Conservation (phyloP, 2,113 vertebrate genomes). For the Paramormyrops kingsleyae region DNA sequence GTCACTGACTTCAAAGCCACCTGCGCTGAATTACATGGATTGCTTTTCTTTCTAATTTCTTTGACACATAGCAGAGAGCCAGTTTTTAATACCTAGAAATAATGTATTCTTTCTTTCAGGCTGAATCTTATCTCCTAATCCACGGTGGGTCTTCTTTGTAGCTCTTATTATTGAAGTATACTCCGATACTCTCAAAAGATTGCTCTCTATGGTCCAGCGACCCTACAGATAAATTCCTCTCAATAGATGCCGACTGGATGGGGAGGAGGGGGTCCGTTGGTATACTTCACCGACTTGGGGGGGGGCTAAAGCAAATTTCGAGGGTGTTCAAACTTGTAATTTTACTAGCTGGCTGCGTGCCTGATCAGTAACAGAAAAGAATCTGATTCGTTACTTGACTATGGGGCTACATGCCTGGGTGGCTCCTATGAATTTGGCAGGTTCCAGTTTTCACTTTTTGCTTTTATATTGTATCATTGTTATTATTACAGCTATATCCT, state of each 20-base stretch:
- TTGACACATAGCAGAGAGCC: neutral
- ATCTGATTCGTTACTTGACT: neutral
- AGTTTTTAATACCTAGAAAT: neutral
- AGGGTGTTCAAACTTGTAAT: neutral
- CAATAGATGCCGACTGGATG: no score
- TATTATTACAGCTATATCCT: neutral
- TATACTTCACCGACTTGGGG: neutral
- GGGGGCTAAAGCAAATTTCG: neutral
- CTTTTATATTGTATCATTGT: neutral
- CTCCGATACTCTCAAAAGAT: neutral
- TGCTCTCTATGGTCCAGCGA: neutral
- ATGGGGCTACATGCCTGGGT: neutral
- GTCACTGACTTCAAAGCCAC: slow-evolving; percentile 1
- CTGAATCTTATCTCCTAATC: neutral
- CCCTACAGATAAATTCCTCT: neutral
- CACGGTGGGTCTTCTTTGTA: neutral
- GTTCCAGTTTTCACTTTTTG: neutral
- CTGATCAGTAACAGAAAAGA: neutral
- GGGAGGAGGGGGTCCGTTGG: no score
- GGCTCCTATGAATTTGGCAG: neutral
- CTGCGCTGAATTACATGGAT: neutral
- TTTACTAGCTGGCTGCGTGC: neutral
- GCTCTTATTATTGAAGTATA: neutral
- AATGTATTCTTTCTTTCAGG: neutral
- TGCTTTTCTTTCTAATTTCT: neutral